Percentiles rank a stretch among this genome's conserved stretches.
These are phyloP conservation scores for Drosophila hamatofila DNA, from an alignment of 2,888 invertebrate genomes.

Conservation along the genomic window DNA sequence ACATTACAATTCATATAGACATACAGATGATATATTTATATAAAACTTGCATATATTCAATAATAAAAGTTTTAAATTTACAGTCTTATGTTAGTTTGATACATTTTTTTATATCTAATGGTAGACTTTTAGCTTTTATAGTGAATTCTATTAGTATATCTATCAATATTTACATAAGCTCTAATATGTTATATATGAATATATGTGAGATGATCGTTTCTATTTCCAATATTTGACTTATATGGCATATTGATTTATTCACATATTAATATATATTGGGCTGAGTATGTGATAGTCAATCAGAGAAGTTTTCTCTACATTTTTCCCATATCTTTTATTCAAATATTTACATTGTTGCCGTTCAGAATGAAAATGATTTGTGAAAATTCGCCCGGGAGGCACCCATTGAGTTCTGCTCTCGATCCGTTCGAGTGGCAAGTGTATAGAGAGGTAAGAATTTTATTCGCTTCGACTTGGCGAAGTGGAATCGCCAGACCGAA, in stretches of 20 bases:
- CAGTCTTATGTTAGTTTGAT: too few species aligned
- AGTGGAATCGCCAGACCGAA: constrained; percentile 56
- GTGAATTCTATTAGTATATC: too few species aligned
- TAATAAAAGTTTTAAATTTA: neutral
- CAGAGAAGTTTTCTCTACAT: too few species aligned
- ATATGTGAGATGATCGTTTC: too few species aligned
- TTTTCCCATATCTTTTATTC: neutral
- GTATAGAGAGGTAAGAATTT: constrained; percentile 38
- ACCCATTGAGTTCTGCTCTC: neutral
- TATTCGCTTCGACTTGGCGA: constrained; percentile 57
- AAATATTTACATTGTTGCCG: constrained; percentile 5
- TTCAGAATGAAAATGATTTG: constrained; percentile 3
- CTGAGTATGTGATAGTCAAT: neutral
- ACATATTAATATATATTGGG: neutral
- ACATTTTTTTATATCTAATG: too few species aligned
- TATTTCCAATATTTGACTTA: too few species aligned
- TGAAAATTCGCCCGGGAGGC: neutral
- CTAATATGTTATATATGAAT: neutral
- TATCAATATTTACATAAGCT: too few species aligned
- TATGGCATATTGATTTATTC: too few species aligned
- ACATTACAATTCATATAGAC: neutral
- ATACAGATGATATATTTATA: neutral
- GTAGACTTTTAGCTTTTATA: too few species aligned
- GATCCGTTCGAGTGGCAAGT: constrained; percentile 1
- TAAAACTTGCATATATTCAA: too few species aligned